Evolutionary conservation across 2,888 invertebrate genomes (phyloP).

Genomic region (Troilus luridus): DNA sequence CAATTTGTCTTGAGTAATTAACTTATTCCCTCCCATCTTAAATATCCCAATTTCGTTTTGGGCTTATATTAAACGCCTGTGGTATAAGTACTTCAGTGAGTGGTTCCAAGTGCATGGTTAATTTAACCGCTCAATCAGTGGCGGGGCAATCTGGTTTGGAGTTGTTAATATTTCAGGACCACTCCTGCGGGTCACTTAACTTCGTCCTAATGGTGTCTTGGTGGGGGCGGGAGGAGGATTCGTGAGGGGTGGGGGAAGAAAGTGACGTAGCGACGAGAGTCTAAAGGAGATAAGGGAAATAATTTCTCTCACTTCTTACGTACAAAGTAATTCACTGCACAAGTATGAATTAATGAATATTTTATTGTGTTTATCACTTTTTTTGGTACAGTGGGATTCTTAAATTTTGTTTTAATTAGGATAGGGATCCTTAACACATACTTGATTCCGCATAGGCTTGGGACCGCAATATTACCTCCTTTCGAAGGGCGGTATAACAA

Average conservation of each 20-base stretch:
- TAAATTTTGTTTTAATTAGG: too few species aligned
- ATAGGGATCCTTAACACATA: too few species aligned
- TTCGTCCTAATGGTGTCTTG: neutral
- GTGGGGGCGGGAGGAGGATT: neutral
- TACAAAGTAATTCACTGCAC: too few species aligned
- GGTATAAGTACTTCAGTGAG: neutral
- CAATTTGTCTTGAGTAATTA: too few species aligned
- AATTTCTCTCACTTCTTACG: neutral
- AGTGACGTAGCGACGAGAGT: neutral
- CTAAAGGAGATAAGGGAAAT: neutral
- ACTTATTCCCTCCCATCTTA: too few species aligned
- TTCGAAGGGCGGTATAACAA: too few species aligned
- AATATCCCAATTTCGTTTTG: too few species aligned
- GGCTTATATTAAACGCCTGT: neutral
- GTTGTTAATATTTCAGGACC: slow-evolving; percentile 30
- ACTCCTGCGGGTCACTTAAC: slow-evolving; percentile 27
- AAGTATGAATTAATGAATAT: too few species aligned
- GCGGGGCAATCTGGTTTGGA: neutral
- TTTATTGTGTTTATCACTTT: too few species aligned
- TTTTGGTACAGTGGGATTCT: too few species aligned
- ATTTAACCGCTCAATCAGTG: slow-evolving; percentile 1
- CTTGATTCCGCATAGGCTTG: too few species aligned
- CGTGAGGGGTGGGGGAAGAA: neutral
- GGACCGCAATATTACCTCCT: too few species aligned
- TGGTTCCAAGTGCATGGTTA: neutral